A percentile compares a stretch with the other conserved stretches of the same genome.
phyloP scores from a whole-genome alignment of 2,797 vertebrate species.

The Lepilemur ruficaudatus region DNA sequence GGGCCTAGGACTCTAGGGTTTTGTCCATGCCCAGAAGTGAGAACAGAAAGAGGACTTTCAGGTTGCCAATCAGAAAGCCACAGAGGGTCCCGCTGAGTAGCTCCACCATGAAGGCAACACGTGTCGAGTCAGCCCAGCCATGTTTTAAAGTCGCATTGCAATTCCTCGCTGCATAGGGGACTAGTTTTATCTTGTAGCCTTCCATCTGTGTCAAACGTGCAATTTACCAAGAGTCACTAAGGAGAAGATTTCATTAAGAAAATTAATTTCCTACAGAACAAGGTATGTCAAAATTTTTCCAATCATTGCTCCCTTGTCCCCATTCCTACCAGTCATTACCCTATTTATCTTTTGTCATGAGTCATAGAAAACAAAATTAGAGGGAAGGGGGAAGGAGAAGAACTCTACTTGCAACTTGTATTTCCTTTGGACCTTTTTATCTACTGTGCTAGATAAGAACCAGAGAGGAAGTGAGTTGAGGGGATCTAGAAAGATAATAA shows the following conservation, averaged over 20 bases:
- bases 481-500: not conserved
- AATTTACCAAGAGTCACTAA: not conserved
- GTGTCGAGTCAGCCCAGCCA: not conserved
- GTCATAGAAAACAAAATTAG: not conserved
- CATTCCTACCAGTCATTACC: not conserved
- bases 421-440: not conserved
- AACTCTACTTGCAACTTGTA: not conserved
- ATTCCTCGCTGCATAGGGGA: not conserved
- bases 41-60: not conserved
- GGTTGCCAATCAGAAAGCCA: not conserved
- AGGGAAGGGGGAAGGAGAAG: not conserved
- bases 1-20: conserved; percentile 17
- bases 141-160: not conserved
- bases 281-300: not conserved
- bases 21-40: not conserved
- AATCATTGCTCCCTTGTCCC: not conserved
- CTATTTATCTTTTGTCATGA: not conserved
- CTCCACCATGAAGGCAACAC: not conserved
- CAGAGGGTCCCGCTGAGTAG: conserved; percentile 15
- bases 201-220: not conserved
- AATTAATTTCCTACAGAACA: not conserved
- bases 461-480: not conserved
- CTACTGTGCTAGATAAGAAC: not conserved
- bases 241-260: conserved; percentile 1
- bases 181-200: not conserved